Base-by-base conservation (phyloP, 1,140 invertebrate genomes). In the Nymphalis io region DNA sequence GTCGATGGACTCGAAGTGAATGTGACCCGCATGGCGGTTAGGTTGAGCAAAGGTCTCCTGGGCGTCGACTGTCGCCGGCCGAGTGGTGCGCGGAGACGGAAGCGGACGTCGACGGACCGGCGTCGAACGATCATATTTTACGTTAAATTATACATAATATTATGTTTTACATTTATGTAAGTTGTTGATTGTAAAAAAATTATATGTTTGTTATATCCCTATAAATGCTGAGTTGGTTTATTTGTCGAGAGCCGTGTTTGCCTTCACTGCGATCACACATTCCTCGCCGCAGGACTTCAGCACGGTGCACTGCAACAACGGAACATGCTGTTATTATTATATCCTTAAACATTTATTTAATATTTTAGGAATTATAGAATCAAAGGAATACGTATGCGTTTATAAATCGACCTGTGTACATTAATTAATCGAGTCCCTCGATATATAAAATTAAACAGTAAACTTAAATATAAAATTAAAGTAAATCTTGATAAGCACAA, bases 211-310 rank as follows among this genome's bases (percentile, higher is more conserved):
- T 88, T 89, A 88, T 85, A 90, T 84, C 87, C 89, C 88, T 90
- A 88, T 89, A 87, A 88, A 88, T 90, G 87, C 85, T 87, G 81
- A 79, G 80, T 85, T 83, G 79, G 84, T 87, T 96, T 97, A 97
- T 96, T 97, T 98, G 93, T 98, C 96, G 82, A 97, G 94, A 93
- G 96, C 96, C 91, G 96, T 97, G 93, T 98, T 98, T 93, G 95
- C 96, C 94, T 98, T 98, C 85, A 97, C 96, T 90, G 97, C 97
- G 93, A 98, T 97, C 77, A 98, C 97, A 92, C 96, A 96, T 93
- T 98, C 97, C 93, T 98, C 97, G 75, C 96, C 96, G 91, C 96
- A 98, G 78, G 97, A 96, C 90, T 97, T 97, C 84, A 98, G 93
- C 72, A 98, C 97, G 76, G 97, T 98, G 94, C 97, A 98, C 94